Evolutionary conservation across 1,140 invertebrate species (phyloP).

Genomic region (Oncopodura yosiiana): DNA sequence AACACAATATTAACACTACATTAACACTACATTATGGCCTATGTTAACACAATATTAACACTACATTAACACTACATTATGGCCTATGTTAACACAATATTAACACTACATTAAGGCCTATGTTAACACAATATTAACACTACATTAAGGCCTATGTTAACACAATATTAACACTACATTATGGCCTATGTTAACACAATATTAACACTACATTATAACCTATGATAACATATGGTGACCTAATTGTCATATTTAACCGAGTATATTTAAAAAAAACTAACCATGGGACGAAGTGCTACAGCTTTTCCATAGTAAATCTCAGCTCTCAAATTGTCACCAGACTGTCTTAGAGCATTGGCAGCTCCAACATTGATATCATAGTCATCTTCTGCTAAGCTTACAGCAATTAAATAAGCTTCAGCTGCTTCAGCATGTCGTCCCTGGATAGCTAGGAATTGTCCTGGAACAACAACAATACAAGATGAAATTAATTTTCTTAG

Average conservation of each 20-base stretch:
- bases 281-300: constrained; percentile 55
- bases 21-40: too few relatives aligned
- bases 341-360: constrained; percentile 70
- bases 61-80: too few relatives aligned
- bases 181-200: too few relatives aligned
- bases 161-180: too few relatives aligned
- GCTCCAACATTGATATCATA: constrained; percentile 75
- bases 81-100: too few relatives aligned
- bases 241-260: background rate
- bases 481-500: background rate
- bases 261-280: constrained; percentile 41
- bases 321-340: constrained; percentile 62
- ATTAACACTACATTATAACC: too few relatives aligned
- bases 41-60: too few relatives aligned
- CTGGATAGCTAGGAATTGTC: constrained; percentile 71
- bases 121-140: too few relatives aligned
- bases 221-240: background rate
- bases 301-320: constrained; percentile 74
- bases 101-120: too few relatives aligned
- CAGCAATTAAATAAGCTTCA: constrained; percentile 61
- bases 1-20: too few relatives aligned
- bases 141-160: too few relatives aligned
- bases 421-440: constrained; percentile 70
- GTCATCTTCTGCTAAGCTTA: constrained; percentile 62
- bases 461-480: constrained; percentile 45